Evolutionary conservation across 2,888 invertebrate species (phyloP), one percentile per base, ranked within the genome.

Genomic region (Limenitis camilla): DNA sequence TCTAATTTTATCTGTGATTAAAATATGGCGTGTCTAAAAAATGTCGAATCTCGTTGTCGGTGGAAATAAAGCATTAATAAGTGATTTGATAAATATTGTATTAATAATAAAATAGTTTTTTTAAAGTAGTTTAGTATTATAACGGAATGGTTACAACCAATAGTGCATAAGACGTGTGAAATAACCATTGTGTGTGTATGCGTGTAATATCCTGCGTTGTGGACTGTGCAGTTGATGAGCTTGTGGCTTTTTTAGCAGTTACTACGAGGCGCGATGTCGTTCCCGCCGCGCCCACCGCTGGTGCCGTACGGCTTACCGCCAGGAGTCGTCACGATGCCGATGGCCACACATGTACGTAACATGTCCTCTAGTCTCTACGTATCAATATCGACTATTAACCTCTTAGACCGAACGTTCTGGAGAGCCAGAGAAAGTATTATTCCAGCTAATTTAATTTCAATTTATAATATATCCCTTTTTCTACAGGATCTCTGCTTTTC

Each of bases 231-330:
- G 33, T 58, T 61, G 56, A 63, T 64, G 63, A 55, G 58, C 55
- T 59, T 55, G 57, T 59, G 53, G 52, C 50, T 52, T 48, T 42
- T 51, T 46, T 43, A 27, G 40, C 35, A 32, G 47, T 64, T 49
- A 55, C 49, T 47, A 40, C 40, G 58, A 61, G 61, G 61, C 56
- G 60, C 53, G 63, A 97, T 97, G 97, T 96, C 97, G 62, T 97
- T 92, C 83, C 96, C 95, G 58, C 94, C 96, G 61, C 94, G 96
- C 64, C 91, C 95, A 68, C 94, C 94, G 43, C 92, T 94, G 19
- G 92, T 95, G 84, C 93, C 92, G 46, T 93, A 91, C 63, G 84
- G 81, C 45, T 91, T 94, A 78, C 91, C 93, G 61, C 91, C 93
- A 44, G 91, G 92, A 49, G 90, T 92, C 36, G 90, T 94, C 67